Evolutionary conservation across 2,113 vertebrate genomes (phyloP).

Genomic region (Apaloderma vittatum): DNA sequence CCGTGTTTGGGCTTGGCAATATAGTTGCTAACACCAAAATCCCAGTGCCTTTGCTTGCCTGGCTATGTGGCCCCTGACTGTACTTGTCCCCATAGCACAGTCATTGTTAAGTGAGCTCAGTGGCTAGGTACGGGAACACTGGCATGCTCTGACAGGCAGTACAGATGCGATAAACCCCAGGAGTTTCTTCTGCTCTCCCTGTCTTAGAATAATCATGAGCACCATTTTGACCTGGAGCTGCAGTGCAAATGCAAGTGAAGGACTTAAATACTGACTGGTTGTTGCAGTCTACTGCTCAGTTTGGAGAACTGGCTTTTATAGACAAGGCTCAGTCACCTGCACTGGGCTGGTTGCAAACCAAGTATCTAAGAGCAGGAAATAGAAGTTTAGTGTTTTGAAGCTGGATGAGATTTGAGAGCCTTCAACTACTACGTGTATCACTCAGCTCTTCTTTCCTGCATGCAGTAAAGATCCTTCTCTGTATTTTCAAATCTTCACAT

Average conservation of each 20-base stretch:
- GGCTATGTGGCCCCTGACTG: background rate
- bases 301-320: background rate
- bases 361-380: background rate
- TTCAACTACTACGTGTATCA: background rate
- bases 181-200: background rate
- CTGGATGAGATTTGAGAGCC: background rate
- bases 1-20: background rate
- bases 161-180: background rate
- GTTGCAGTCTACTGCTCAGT: background rate
- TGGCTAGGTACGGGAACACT: background rate
- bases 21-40: background rate
- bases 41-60: background rate
- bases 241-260: background rate
- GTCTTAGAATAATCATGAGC: fast-evolving
- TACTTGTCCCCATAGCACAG: background rate
- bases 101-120: background rate
- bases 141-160: background rate
- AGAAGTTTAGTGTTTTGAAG: background rate
- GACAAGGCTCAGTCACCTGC: background rate
- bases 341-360: background rate
- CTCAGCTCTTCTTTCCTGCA: background rate
- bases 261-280: background rate
- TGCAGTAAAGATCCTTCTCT: background rate
- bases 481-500: background rate
- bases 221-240: background rate